phyloP scores from a whole-genome alignment of 2,113 vertebrate genomes.

The Prunella fulvescens region DNA sequence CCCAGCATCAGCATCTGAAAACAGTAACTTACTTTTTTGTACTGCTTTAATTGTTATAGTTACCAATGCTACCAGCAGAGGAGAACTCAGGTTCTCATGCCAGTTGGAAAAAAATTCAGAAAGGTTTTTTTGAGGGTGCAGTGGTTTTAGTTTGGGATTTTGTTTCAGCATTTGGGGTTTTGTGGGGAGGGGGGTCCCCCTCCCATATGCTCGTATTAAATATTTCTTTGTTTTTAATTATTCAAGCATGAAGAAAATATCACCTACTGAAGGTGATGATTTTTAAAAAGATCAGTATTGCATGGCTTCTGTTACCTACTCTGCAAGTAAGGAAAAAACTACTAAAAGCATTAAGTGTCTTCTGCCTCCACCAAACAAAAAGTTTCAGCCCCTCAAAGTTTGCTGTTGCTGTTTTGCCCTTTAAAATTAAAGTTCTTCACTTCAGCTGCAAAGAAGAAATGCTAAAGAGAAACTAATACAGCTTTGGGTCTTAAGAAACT shows the following conservation, averaged over 20 bases:
- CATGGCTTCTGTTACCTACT: background rate
- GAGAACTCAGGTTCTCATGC: background rate
- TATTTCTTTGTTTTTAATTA: background rate
- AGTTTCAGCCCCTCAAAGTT: background rate
- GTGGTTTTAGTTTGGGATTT: background rate
- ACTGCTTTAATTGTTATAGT: background rate
- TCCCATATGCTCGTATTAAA: background rate
- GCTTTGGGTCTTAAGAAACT: background rate
- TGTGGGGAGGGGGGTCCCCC: rapidly evolving
- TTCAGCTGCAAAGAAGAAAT: background rate
- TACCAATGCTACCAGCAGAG: background rate
- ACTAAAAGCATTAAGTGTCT: background rate
- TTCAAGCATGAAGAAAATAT: background rate
- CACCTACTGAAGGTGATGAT: background rate
- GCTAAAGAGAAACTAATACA: background rate
- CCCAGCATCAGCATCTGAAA: background rate
- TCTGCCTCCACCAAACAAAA: background rate
- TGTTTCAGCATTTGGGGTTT: background rate
- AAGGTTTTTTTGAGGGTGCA: background rate
- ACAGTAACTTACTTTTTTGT: background rate
- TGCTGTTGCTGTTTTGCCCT: background rate
- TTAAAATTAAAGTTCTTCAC: background rate
- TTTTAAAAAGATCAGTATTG: background rate
- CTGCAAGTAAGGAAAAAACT: background rate
- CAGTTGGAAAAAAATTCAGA: background rate